A percentile compares a stretch with the other conserved stretches of the same genome.
These are phyloP conservation scores for Drosophila pseudoananassae DNA, from an alignment of 1,140 invertebrate species.

Conservation along the genomic window DNA sequence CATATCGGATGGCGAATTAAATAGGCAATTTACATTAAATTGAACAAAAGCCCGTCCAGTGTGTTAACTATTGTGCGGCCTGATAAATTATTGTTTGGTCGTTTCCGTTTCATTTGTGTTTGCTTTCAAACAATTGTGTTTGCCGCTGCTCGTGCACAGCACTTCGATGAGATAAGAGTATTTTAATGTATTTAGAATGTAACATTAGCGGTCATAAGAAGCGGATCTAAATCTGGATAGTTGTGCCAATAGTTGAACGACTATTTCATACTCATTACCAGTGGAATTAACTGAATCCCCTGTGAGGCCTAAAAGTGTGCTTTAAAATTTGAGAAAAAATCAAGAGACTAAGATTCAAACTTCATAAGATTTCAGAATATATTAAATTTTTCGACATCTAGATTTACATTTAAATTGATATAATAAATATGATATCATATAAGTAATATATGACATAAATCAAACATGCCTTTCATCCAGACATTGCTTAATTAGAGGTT, in stretches of 20 bases:
- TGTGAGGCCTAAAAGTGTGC: slow-evolving; percentile 21
- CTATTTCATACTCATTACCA: slow-evolving; percentile 2
- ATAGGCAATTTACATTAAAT: slow-evolving; percentile 35
- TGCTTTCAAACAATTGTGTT: slow-evolving; percentile 28
- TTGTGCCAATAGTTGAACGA: not conserved
- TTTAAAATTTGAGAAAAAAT: not conserved
- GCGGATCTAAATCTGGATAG: not conserved
- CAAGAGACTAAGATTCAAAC: too few species aligned
- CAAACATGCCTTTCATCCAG: too few species aligned
- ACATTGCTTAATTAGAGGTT: too few species aligned
- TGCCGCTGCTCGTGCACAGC: slow-evolving; percentile 38
- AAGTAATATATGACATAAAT: too few species aligned
- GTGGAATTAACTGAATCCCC: too few species aligned
- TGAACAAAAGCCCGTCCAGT: slow-evolving; percentile 8
- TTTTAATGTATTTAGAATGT: slow-evolving; percentile 74
- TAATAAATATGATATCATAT: too few species aligned
- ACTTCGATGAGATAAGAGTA: slow-evolving; percentile 52
- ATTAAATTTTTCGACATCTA: too few species aligned
- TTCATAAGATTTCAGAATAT: too few species aligned
- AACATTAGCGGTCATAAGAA: slow-evolving; percentile 31
- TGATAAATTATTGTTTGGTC: slow-evolving; percentile 13
- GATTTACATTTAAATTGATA: too few species aligned
- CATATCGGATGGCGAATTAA: slow-evolving; percentile 30
- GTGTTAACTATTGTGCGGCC: slow-evolving; percentile 3
- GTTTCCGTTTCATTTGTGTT: slow-evolving; percentile 20